These are phyloP conservation scores for Phoxinus phoxinus DNA, from an alignment of 2,113 vertebrate genomes.

Conservation along the genomic window DNA sequence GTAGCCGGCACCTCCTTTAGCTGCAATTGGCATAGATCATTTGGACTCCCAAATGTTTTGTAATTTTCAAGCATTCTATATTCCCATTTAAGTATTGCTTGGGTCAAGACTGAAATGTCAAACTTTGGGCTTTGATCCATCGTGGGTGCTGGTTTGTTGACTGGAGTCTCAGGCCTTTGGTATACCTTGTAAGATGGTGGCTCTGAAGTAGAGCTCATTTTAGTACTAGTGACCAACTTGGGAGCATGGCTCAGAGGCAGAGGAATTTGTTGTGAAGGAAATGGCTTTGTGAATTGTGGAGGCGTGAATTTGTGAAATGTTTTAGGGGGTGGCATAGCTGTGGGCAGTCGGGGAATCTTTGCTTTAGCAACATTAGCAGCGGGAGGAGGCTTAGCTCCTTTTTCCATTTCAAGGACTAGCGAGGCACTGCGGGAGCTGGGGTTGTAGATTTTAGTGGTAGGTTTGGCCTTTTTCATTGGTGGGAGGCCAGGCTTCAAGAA, in stretches of 20 bases:
- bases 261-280: background rate
- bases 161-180: slow-evolving; percentile 51
- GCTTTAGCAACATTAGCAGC: slow-evolving; percentile 66
- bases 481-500: slow-evolving; percentile 77
- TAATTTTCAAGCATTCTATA: slow-evolving; percentile 76
- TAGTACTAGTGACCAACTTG: background rate
- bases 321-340: background rate
- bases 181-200: slow-evolving; percentile 51
- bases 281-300: background rate
- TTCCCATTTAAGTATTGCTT: slow-evolving; percentile 80
- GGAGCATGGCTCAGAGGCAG: background rate
- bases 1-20: slow-evolving; percentile 73
- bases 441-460: slow-evolving; percentile 81
- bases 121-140: background rate
- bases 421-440: slow-evolving; percentile 76
- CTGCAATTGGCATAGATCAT: slow-evolving; percentile 69
- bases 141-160: background rate
- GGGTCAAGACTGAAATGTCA: slow-evolving; percentile 68
- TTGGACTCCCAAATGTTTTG: slow-evolving; percentile 72
- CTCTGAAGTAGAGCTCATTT: background rate
- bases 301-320: too few relatives aligned
- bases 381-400: slow-evolving; percentile 39
- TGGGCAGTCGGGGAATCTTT: slow-evolving; percentile 58
- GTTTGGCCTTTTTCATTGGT: slow-evolving; percentile 66
- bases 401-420: slow-evolving; percentile 78